These are phyloP conservation scores for Caligus rogercresseyi DNA, from an alignment of 1,140 invertebrate genomes.

Conservation along the genomic window DNA sequence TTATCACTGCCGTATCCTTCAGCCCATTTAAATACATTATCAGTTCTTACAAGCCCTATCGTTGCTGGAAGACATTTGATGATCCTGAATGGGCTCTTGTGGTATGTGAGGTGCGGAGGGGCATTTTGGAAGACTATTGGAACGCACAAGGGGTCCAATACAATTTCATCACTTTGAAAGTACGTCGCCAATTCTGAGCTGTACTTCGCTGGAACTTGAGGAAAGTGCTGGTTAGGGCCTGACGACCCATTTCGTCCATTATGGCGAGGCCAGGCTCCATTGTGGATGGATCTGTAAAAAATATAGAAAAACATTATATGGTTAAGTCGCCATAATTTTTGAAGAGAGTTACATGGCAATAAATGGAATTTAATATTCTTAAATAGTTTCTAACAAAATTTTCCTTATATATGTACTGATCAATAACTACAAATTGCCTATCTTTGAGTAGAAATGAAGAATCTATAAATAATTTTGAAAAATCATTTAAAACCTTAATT, in stretches of 20 bases:
- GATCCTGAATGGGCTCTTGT: constrained; percentile 2
- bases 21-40: not conserved
- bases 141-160: not conserved
- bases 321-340: too few species aligned
- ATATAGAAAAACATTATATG: too few species aligned
- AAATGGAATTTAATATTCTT: too few species aligned
- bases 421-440: too few species aligned
- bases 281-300: not conserved
- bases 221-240: constrained; percentile 14
- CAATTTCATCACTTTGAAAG: not conserved
- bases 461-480: too few species aligned
- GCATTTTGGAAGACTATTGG: constrained; percentile 8
- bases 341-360: too few species aligned
- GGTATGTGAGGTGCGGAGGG: constrained; percentile 7
- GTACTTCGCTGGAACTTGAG: not conserved
- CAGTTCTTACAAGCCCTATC: not conserved
- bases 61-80: not conserved
- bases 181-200: not conserved
- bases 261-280: constrained; percentile 15
- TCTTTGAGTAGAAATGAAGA: too few species aligned
- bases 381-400: too few species aligned
- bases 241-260: constrained; percentile 15
- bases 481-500: too few species aligned
- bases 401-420: too few species aligned
- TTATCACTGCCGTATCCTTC: not conserved